These are phyloP conservation scores for Apoderus coryli DNA, from an alignment of 2,888 invertebrate genomes.

Conservation along the genomic window DNA sequence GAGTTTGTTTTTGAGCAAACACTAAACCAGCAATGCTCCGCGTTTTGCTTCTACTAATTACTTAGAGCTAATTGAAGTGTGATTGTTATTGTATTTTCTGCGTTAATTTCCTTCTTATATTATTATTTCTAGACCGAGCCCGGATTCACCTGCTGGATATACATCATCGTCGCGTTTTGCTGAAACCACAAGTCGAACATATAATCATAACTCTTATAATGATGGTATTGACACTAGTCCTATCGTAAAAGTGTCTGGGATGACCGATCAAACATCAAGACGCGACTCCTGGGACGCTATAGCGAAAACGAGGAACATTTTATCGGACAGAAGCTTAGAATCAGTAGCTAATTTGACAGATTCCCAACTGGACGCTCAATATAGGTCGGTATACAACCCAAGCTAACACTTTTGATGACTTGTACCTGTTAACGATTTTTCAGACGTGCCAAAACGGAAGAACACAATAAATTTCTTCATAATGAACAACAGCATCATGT, in stretches of 20 bases:
- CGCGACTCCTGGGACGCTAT: conserved; percentile 74
- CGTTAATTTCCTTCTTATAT: too few species aligned
- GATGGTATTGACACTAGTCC: conserved; percentile 38
- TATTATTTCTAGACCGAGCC: too few species aligned
- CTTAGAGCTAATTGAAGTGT: too few species aligned
- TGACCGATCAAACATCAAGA: conserved; percentile 37
- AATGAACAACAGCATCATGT: conserved; percentile 18
- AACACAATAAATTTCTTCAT: conserved; percentile 23
- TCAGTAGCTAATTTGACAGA: conserved; percentile 55
- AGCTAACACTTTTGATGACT: too few species aligned
- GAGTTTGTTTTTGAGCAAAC: too few species aligned
- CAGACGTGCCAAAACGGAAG: conserved; percentile 24
- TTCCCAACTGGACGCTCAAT: conserved; percentile 37
- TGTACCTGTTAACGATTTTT: too few species aligned
- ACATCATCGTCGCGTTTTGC: too few species aligned
- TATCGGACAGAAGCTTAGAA: conserved; percentile 55
- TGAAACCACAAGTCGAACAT: conserved; percentile 23
- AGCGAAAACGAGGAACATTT: conserved; percentile 62
- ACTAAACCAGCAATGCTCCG: too few species aligned
- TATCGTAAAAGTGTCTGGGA: conserved; percentile 44
- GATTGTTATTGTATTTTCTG: too few species aligned
- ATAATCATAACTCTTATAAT: conserved; percentile 19
- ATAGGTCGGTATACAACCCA: too few species aligned
- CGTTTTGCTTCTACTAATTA: too few species aligned
- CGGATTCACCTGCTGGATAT: too few species aligned